Base-by-base conservation (phyloP, 2,888 invertebrate genomes). In the Pachydiplax longipennis region DNA sequence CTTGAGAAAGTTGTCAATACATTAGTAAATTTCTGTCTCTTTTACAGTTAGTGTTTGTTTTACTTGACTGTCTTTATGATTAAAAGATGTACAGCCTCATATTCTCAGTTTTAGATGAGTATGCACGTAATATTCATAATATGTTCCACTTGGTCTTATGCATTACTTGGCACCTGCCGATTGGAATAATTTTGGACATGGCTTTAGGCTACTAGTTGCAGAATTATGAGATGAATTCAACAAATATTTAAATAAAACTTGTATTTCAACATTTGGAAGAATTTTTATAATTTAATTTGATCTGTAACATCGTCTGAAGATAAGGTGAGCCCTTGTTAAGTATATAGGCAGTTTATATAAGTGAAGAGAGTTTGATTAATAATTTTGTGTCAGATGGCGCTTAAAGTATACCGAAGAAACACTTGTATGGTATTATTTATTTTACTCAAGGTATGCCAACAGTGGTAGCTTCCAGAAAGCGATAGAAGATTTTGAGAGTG, bases 391-490 rank as follows among this genome's bases (percentile, higher is more conserved):
- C 53, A 53, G 15, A 18, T 53, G 15, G 15, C 18, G 2, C 15
- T 53, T 37, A 37, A 82, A 18, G 53, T 53, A 8, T 53, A 18
- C 18, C 1, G 18, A 53, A 53, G 1, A 18, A 53, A 53, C 8
- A 10, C 73, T 73, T 25, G 0, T 6, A 13, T 10, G 12, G 31
- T 40, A 90, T 58, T 53, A 44, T 53, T 80, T 91, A 61, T 90
- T 91, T 91, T 90, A 40, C 93, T 93, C 58, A 92, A 96, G 96
- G 91, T 95, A 98, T 93, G 99, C 99, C 18, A 99, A 99, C 94
- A 98, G 97, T 93, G 98, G 98, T 92, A 98, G 97, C 93, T 99
- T 98, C 94, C 97, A 97, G 92, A 98, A 98, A 93, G 99, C 99
- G 0, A 97, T 99, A 92, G 97, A 98, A 92, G 99, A 99, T 94